Evolutionary conservation across 2,113 vertebrate species (phyloP).

Genomic region (Craseonycteris thonglongyai): DNA sequence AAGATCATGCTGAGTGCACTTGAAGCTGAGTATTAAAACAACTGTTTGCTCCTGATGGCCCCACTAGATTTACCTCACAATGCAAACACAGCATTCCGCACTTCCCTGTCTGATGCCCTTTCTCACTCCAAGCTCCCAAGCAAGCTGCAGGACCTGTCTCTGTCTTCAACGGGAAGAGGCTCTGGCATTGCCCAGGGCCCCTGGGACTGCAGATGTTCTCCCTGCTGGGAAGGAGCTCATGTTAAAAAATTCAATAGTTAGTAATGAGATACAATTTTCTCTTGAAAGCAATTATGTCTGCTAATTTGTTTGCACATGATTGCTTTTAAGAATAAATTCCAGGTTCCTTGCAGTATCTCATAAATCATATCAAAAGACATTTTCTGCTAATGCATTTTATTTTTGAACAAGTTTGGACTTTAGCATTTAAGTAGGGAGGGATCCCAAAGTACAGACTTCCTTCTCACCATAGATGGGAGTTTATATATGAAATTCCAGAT

Average conservation of each 20-base stretch:
- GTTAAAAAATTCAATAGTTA: conserved; percentile 43
- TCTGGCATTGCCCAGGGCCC: background rate
- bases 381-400: conserved; percentile 31
- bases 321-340: conserved; percentile 48
- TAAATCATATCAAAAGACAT: conserved; percentile 55
- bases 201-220: conserved; percentile 48
- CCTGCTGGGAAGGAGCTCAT: conserved; percentile 46
- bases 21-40: background rate
- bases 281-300: conserved; percentile 56
- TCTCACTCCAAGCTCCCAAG: background rate
- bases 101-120: background rate
- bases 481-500: conserved; percentile 9
- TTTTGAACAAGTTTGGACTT: conserved; percentile 24
- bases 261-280: conserved; percentile 55
- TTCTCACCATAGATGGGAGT: background rate
- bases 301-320: conserved; percentile 53
- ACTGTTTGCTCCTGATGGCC: background rate
- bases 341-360: background rate
- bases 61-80: background rate
- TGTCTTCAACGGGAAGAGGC: background rate
- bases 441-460: background rate
- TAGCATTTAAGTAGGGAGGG: background rate
- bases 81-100: background rate
- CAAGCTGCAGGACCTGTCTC: background rate
- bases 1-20: background rate